phyloP scores from a whole-genome alignment of 2,113 vertebrate species.

The Crotalus helleri region DNA sequence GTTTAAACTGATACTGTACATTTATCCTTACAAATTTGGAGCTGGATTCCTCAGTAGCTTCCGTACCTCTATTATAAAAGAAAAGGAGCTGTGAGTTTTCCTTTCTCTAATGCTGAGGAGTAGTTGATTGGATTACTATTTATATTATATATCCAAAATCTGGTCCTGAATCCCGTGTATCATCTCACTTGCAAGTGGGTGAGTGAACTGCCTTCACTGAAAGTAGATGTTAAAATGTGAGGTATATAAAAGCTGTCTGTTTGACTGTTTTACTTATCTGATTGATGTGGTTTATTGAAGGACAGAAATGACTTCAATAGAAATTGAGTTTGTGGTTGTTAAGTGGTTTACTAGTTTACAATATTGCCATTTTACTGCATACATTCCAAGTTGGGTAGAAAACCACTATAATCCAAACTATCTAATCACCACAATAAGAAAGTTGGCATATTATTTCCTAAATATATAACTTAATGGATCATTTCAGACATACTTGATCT shows the following conservation, averaged over 20 bases:
- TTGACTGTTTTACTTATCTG: background rate
- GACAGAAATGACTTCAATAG: background rate
- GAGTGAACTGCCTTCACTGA: background rate
- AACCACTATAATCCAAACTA: background rate
- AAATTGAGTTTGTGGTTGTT: background rate
- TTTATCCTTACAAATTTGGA: background rate
- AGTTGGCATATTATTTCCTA: constrained; percentile 7
- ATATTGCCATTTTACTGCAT: constrained; percentile 5
- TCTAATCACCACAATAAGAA: background rate
- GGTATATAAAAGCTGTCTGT: background rate
- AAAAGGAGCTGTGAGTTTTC: background rate
- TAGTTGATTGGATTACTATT: background rate
- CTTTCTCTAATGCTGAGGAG: background rate
- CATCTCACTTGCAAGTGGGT: background rate
- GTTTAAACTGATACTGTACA: rapidly evolving
- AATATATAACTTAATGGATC: background rate
- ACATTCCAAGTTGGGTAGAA: constrained; percentile 1
- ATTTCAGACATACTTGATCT: constrained; percentile 12
- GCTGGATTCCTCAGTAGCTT: background rate
- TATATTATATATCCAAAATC: background rate
- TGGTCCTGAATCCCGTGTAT: background rate
- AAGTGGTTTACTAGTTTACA: constrained; percentile 7
- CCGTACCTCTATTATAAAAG: background rate
- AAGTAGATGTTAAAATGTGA: background rate
- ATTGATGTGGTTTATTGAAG: background rate